phyloP scores from a whole-genome alignment of 2,113 vertebrate species.

The Sinocyclocheilus anophthalmus region DNA sequence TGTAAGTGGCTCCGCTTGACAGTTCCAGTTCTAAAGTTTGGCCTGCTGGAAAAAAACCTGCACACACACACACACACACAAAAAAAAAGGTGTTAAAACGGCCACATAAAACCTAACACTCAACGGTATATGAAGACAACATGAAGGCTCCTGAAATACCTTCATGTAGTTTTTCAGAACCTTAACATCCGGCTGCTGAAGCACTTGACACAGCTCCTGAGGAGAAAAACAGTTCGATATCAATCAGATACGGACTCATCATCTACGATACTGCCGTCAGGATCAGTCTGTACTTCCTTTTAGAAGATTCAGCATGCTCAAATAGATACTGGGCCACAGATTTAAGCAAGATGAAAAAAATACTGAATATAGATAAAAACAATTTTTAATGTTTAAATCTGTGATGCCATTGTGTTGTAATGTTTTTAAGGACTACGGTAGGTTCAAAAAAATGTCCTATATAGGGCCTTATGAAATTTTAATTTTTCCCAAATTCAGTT shows the following conservation, averaged over 20 bases:
- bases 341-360: background rate
- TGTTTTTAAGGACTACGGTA: no score
- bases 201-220: slow-evolving; percentile 93
- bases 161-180: slow-evolving; percentile 98
- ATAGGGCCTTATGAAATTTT: no score
- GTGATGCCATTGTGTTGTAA: background rate
- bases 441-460: no score
- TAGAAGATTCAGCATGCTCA: background rate
- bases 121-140: no score
- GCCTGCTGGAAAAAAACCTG: slow-evolving; percentile 97
- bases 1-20: slow-evolving; percentile 48
- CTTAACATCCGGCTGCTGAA: slow-evolving; percentile 95
- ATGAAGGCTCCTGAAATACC: slow-evolving; percentile 69
- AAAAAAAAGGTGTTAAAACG: background rate
- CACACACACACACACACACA: slow-evolving; percentile 2
- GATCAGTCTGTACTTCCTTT: background rate
- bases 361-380: no score
- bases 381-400: background rate
- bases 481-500: background rate
- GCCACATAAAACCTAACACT: background rate
- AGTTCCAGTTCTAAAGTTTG: slow-evolving; percentile 81
- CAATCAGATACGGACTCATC: background rate
- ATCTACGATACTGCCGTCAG: background rate
- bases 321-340: background rate
- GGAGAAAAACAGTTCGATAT: background rate